phyloP scores from a whole-genome alignment of 2,797 vertebrate species.

The Cossypha polioptera region DNA sequence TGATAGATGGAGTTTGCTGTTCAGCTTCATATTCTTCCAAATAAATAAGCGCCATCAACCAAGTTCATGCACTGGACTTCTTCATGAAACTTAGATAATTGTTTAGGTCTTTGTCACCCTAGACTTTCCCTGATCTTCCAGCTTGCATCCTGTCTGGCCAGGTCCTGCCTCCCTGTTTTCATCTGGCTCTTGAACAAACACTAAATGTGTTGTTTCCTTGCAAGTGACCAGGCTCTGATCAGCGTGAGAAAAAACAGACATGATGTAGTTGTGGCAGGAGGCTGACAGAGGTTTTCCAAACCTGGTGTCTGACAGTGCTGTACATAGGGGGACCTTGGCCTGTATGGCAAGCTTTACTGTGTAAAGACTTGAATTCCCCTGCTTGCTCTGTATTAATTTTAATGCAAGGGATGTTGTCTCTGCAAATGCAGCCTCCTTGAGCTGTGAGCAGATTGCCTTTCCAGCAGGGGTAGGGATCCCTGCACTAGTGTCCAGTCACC shows the following conservation, averaged over 20 bases:
- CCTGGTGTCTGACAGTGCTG: not conserved
- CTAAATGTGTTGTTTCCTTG: not conserved
- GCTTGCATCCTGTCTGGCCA: not conserved
- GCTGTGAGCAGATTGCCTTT: fast-evolving
- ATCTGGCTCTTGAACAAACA: not conserved
- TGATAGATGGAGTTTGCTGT: not conserved
- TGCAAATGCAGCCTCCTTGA: fast-evolving
- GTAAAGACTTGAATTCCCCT: not conserved
- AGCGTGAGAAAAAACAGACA: not conserved
- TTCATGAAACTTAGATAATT: fast-evolving
- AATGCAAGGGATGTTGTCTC: no score
- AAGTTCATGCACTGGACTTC: no score
- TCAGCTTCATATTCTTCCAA: not conserved
- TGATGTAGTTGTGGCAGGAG: fast-evolving
- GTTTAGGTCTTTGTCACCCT: not conserved
- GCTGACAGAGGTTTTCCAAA: not conserved
- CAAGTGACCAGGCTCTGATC: no score
- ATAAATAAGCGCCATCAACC: not conserved
- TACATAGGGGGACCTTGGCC: fast-evolving
- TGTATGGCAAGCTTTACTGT: no score
- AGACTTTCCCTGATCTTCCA: not conserved
- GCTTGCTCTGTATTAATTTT: not conserved
- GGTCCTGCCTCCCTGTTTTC: not conserved
- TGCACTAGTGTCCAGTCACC: fast-evolving
- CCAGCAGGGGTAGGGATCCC: not conserved